Evolutionary conservation across 1,140 invertebrate species (phyloP).

Genomic region (Heterodera carotae): DNA sequence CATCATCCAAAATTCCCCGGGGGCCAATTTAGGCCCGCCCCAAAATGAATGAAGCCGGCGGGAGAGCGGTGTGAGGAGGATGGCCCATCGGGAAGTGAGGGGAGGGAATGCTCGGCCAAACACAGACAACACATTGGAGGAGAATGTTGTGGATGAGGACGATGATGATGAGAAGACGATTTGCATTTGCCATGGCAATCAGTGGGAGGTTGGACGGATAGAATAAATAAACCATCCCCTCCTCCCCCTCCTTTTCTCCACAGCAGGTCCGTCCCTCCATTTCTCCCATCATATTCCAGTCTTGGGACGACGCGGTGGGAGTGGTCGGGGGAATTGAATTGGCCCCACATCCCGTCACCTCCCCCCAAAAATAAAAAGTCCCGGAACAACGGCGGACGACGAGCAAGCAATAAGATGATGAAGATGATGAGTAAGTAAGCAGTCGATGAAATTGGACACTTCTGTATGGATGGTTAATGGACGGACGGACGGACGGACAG

Average conservation of each 20-base stretch:
- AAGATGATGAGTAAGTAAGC: not conserved
- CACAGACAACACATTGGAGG: not conserved
- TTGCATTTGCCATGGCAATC: constrained; percentile 5
- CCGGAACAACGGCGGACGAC: not conserved
- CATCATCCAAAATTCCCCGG: not conserved
- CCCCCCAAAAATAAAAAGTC: not conserved
- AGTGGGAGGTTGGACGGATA: not conserved
- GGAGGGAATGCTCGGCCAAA: no score
- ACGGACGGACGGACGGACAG: not conserved
- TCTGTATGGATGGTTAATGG: not conserved
- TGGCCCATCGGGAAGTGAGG: no score
- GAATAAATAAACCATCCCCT: not conserved
- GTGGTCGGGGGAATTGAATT: no score
- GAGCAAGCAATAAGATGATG: not conserved
- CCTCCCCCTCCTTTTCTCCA: no score
- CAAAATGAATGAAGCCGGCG: not conserved
- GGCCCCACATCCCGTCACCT: no score
- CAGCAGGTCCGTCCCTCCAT: not conserved
- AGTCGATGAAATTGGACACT: constrained; percentile 1
- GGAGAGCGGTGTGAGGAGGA: no score
- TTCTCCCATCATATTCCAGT: not conserved
- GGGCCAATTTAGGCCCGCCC: not conserved
- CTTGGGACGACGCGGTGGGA: no score
- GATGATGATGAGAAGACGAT: constrained; percentile 1
- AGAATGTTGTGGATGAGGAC: not conserved